phyloP scores from a whole-genome alignment of 2,888 invertebrate genomes.

The Troides aeacus region DNA sequence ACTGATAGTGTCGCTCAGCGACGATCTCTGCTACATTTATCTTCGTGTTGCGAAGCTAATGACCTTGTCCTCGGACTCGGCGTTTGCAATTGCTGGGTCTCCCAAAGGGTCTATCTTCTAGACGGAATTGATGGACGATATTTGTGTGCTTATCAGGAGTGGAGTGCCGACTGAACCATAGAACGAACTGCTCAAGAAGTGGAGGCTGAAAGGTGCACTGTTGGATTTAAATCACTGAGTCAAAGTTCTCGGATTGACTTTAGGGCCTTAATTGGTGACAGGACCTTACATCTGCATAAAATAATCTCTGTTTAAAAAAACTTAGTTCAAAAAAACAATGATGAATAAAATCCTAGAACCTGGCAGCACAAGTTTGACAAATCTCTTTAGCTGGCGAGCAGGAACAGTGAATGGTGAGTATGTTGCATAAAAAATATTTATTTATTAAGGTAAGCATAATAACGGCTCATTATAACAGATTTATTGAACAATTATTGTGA shows the following conservation, averaged over 20 bases:
- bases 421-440: slow-evolving; percentile 13
- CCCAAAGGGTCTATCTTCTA: slow-evolving; percentile 94
- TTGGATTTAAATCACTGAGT: slow-evolving; percentile 88
- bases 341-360: neutral
- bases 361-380: neutral
- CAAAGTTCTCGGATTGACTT: slow-evolving; percentile 85
- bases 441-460: neutral
- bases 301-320: slow-evolving; percentile 77
- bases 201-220: slow-evolving; percentile 89
- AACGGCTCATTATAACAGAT: neutral
- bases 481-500: neutral
- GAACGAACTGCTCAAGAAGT: slow-evolving; percentile 92
- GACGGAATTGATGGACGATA: slow-evolving; percentile 90
- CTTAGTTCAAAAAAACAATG: neutral
- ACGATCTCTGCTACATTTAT: slow-evolving; percentile 88
- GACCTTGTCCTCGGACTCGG: slow-evolving; percentile 84
- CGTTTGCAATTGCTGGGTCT: slow-evolving; percentile 87
- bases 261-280: slow-evolving; percentile 88
- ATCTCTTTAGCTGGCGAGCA: slow-evolving; percentile 19
- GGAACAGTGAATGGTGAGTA: slow-evolving; percentile 25
- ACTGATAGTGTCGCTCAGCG: slow-evolving; percentile 91
- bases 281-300: slow-evolving; percentile 92
- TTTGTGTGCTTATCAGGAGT: slow-evolving; percentile 95
- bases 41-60: slow-evolving; percentile 90
- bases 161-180: slow-evolving; percentile 96